Evolutionary conservation across 1,140 invertebrate genomes (phyloP).

Genomic region (Battus philenor): DNA sequence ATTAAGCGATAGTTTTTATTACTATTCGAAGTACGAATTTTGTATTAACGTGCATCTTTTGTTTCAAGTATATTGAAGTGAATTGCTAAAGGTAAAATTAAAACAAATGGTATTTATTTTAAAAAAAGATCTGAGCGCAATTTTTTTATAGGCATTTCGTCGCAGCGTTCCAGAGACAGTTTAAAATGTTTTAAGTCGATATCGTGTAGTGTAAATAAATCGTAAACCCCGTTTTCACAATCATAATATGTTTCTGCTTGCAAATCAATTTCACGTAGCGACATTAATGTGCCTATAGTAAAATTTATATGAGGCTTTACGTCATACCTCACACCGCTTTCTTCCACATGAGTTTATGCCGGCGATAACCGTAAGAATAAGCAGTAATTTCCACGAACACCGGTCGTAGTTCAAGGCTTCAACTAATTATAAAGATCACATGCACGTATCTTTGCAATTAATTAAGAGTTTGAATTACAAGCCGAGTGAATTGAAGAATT

Average conservation of each 20-base stretch:
- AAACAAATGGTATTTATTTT: too few species aligned
- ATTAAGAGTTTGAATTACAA: too few species aligned
- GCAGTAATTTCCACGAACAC: conserved; percentile 19
- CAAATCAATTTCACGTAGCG: conserved; percentile 75
- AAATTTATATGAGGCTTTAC: conserved; percentile 74
- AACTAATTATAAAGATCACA: conserved; percentile 29
- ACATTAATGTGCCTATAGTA: conserved; percentile 74
- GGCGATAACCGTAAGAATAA: conserved; percentile 39
- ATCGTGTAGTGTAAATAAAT: conserved; percentile 72
- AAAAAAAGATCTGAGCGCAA: background rate
- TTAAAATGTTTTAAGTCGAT: conserved; percentile 60
- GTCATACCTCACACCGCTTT: conserved; percentile 55
- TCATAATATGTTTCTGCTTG: conserved; percentile 74
- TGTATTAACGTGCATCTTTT: too few species aligned
- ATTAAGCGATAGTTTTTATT: too few species aligned
- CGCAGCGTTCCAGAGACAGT: conserved; percentile 52
- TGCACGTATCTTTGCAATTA: too few species aligned
- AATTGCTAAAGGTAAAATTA: too few species aligned
- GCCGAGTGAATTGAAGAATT: too few species aligned
- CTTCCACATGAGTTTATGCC: conserved; percentile 49
- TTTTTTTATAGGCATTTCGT: conserved; percentile 31
- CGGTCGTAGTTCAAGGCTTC: conserved; percentile 29
- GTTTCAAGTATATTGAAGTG: too few species aligned
- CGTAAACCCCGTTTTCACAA: conserved; percentile 75
- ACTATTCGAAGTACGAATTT: too few species aligned